phyloP scores from a whole-genome alignment of 2,113 vertebrate species.

The Felis chaus region DNA sequence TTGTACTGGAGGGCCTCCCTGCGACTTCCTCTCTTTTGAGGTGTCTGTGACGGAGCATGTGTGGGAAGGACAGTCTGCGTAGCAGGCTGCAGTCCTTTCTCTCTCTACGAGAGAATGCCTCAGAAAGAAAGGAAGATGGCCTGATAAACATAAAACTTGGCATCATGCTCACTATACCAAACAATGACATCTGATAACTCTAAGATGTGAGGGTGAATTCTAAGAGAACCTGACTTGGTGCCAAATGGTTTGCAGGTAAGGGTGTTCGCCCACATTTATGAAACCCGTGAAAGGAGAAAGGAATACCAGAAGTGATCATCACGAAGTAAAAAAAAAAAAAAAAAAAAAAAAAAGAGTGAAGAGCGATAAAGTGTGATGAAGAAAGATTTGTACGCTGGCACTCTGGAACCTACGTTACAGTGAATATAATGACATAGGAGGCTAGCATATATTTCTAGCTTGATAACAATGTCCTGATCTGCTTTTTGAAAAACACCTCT shows the following conservation, averaged over 20 bases:
- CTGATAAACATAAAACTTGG: conserved; percentile 13
- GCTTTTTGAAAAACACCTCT: conserved; percentile 46
- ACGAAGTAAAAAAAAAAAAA: conserved; percentile 51
- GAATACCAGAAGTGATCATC: conserved; percentile 54
- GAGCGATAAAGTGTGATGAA: conserved; percentile 73
- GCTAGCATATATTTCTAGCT: not conserved
- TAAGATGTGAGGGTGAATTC: conserved; percentile 60
- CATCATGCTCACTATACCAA: not conserved
- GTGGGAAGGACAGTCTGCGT: not conserved
- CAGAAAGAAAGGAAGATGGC: not conserved
- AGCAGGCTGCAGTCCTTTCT: not conserved
- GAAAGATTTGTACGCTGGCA: conserved; percentile 66
- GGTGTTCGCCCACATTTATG: conserved; percentile 55
- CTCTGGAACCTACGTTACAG: conserved; percentile 71
- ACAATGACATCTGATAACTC: conserved; percentile 60
- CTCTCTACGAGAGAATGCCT: not conserved
- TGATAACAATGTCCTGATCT: not conserved
- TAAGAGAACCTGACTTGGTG: conserved; percentile 62
- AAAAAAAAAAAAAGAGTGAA: not conserved
- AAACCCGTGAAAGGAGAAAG: conserved; percentile 59
- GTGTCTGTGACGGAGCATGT: not conserved
- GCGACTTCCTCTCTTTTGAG: not conserved
- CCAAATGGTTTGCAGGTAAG: conserved; percentile 75
- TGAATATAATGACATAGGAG: conserved; percentile 69
- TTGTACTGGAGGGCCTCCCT: not conserved